A percentile compares a stretch with the other conserved stretches of the same genome.
These are phyloP conservation scores for Tinea pellionella DNA, from an alignment of 2,888 invertebrate species.

Conservation along the genomic window DNA sequence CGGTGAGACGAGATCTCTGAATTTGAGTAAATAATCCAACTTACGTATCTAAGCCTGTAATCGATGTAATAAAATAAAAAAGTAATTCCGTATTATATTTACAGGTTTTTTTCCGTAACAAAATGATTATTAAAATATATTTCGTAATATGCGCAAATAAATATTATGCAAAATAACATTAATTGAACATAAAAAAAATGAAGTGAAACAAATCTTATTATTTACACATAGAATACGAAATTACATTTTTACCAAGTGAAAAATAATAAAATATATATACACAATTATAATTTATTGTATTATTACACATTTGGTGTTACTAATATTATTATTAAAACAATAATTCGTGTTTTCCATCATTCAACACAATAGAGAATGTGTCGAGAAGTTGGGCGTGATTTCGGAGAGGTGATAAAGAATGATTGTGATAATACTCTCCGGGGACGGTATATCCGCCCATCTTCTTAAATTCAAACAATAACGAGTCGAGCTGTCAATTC, in stretches of 20 bases:
- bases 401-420: constrained; percentile 53
- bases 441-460: constrained; percentile 53
- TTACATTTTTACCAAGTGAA: no score
- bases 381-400: constrained; percentile 45
- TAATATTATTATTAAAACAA: not conserved
- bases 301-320: not conserved
- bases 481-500: constrained; percentile 13
- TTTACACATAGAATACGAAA: no score
- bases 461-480: constrained; percentile 17
- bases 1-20: constrained; percentile 56
- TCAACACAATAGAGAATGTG: not conserved
- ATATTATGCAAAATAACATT: no score
- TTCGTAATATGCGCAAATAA: no score
- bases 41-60: not conserved
- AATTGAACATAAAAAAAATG: no score
- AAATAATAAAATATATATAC: no score
- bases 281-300: not conserved
- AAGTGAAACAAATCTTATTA: no score
- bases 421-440: constrained; percentile 46
- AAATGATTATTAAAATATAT: no score
- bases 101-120: no score
- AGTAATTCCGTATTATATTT: not conserved
- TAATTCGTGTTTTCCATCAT: not conserved
- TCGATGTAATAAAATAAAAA: not conserved
- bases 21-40: not conserved